Percentiles rank a stretch among this genome's conserved stretches.
phyloP scores from a whole-genome alignment of 2,113 vertebrate species.

The Rhodinocichla rosea region DNA sequence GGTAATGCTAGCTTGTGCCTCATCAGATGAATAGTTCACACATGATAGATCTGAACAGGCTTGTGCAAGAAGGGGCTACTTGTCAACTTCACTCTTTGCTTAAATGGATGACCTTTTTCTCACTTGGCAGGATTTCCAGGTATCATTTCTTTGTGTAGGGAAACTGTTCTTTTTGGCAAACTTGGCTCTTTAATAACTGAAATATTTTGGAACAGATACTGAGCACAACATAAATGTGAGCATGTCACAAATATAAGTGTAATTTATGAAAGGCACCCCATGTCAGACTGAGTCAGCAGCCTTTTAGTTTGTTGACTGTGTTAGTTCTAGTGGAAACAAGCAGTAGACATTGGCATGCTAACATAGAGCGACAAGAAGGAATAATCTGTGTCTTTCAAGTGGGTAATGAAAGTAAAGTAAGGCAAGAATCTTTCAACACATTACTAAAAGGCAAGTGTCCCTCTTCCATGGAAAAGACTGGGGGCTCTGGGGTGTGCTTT shows the following conservation, averaged over 20 bases:
- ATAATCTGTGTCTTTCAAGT: background rate
- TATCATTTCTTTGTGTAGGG: background rate
- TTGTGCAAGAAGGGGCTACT: background rate
- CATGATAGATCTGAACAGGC: background rate
- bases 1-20: background rate
- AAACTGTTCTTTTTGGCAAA: slow-evolving; percentile 24
- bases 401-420: background rate
- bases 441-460: background rate
- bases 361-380: background rate
- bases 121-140: background rate
- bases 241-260: background rate
- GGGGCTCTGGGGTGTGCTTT: background rate
- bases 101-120: slow-evolving; percentile 14
- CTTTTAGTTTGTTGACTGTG: background rate
- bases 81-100: background rate
- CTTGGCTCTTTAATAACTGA: background rate
- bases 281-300: background rate
- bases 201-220: background rate
- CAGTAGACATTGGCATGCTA: background rate
- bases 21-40: background rate
- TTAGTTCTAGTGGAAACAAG: background rate
- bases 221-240: background rate
- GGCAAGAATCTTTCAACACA: background rate
- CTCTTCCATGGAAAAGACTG: background rate
- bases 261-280: background rate